Percentiles rank a stretch among this genome's conserved stretches.
Evolutionary conservation across 2,888 invertebrate species (phyloP).

Genomic region (Cephus rjabovi): DNA sequence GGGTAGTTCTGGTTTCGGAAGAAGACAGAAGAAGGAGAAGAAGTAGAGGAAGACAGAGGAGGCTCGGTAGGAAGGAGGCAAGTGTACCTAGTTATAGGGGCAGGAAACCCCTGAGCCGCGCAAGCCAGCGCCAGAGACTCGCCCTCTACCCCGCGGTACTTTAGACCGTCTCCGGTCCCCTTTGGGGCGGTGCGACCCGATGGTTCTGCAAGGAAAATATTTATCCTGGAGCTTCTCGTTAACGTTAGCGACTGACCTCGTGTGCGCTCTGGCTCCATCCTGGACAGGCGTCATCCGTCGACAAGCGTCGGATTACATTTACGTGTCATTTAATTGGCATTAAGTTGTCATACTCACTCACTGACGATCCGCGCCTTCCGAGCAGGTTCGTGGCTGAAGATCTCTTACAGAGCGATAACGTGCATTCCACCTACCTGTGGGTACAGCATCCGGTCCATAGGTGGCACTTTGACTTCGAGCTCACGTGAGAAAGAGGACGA

Average conservation of each 20-base stretch:
- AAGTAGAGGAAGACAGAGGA: constrained; percentile 26
- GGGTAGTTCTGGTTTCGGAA: constrained; percentile 33
- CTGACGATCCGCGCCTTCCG: background rate
- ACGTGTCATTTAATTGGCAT: background rate
- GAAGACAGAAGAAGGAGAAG: constrained; percentile 31
- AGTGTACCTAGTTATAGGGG: constrained; percentile 63
- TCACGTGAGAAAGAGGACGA: background rate
- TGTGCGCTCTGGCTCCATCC: background rate
- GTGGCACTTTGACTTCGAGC: background rate
- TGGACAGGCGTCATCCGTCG: background rate
- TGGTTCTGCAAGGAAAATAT: constrained; percentile 61
- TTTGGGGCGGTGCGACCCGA: constrained; percentile 65
- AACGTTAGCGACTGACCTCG: background rate
- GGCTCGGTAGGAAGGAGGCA: constrained; percentile 34
- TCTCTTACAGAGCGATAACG: background rate
- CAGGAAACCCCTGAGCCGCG: constrained; percentile 63
- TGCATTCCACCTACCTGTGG: background rate
- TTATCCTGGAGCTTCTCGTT: background rate
- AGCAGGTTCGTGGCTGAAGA: background rate
- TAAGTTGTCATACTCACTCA: background rate
- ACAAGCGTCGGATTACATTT: background rate
- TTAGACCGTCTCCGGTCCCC: constrained; percentile 65
- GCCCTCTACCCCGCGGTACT: constrained; percentile 57
- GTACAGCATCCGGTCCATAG: background rate
- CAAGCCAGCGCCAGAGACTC: constrained; percentile 60